Percentiles rank a stretch among this genome's conserved stretches.
Evolutionary conservation across 2,888 invertebrate species (phyloP).

Genomic region (Acanthosepion lycidas): DNA sequence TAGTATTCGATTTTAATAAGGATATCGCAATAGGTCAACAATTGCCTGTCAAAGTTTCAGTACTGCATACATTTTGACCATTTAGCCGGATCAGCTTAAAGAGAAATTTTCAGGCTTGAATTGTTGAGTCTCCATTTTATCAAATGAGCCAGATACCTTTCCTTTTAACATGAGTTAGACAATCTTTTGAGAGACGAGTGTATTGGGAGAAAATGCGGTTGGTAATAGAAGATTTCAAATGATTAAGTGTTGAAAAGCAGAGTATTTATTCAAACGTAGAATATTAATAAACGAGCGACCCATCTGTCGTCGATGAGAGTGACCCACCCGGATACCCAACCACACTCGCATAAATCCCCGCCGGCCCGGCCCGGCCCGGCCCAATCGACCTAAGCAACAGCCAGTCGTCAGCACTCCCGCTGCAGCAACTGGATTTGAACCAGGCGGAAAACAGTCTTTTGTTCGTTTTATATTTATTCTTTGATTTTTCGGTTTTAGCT

Average conservation of each 20-base stretch:
- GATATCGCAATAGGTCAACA: no score
- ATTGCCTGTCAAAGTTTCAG: no score
- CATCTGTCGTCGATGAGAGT: not conserved
- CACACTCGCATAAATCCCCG: not conserved
- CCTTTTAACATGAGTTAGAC: no score
- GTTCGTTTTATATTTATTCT: not conserved
- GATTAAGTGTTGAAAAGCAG: not conserved
- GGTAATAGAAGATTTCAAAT: not conserved
- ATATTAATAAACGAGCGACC: not conserved
- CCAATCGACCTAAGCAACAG: not conserved
- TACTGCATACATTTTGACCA: no score
- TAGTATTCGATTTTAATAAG: no score
- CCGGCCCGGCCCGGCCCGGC: no score
- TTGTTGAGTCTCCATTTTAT: no score
- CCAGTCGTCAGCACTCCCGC: not conserved
- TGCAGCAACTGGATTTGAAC: not conserved
- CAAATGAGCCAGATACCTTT: no score
- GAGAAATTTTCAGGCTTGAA: no score
- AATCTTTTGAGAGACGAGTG: not conserved
- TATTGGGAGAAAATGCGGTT: not conserved
- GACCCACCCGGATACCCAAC: not conserved
- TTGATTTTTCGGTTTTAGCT: no score
- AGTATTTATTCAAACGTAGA: conserved; percentile 8
- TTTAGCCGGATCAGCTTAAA: no score
- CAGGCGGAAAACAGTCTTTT: not conserved